A percentile compares a stretch with the other conserved stretches of the same genome.
These are phyloP conservation scores for Sebastes aleutianus DNA, from an alignment of 2,797 vertebrate genomes.

Conservation along the genomic window DNA sequence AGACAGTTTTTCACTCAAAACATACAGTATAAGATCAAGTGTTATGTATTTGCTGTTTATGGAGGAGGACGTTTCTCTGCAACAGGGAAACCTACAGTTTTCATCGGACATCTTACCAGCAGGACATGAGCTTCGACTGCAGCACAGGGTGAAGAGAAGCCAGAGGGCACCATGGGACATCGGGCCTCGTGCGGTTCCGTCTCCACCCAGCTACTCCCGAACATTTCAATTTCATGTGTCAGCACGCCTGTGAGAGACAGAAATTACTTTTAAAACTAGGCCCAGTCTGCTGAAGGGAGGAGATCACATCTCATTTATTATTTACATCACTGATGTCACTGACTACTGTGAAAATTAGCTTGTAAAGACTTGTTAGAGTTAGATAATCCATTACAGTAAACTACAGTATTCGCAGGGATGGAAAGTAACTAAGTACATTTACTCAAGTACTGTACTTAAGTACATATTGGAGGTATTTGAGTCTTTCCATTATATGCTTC, in stretches of 20 bases:
- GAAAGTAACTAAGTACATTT: neutral
- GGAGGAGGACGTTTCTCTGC: neutral
- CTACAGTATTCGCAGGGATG: neutral
- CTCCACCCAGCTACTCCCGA: slow-evolving; percentile 94
- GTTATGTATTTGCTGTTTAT: neutral
- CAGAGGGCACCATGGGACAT: slow-evolving; percentile 68
- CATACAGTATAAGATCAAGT: neutral
- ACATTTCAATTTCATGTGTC: slow-evolving; percentile 89
- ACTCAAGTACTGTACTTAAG: too few relatives aligned
- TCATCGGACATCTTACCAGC: slow-evolving; percentile 74
- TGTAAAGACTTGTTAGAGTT: neutral
- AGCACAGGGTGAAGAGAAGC: slow-evolving; percentile 86
- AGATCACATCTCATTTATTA: neutral
- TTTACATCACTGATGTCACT: neutral
- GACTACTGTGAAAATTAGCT: neutral
- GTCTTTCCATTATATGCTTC: too few relatives aligned
- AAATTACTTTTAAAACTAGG: neutral
- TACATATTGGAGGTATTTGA: too few relatives aligned
- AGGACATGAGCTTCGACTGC: slow-evolving; percentile 76
- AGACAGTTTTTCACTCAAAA: neutral
- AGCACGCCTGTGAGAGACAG: slow-evolving; percentile 81
- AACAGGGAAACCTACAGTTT: neutral
- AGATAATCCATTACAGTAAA: neutral
- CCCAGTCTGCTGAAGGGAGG: neutral
- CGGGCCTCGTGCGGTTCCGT: slow-evolving; percentile 76